Percentiles rank a stretch among this genome's conserved stretches.
Evolutionary conservation across 2,797 vertebrate species (phyloP).

Genomic region (Chromobotia macracanthus): DNA sequence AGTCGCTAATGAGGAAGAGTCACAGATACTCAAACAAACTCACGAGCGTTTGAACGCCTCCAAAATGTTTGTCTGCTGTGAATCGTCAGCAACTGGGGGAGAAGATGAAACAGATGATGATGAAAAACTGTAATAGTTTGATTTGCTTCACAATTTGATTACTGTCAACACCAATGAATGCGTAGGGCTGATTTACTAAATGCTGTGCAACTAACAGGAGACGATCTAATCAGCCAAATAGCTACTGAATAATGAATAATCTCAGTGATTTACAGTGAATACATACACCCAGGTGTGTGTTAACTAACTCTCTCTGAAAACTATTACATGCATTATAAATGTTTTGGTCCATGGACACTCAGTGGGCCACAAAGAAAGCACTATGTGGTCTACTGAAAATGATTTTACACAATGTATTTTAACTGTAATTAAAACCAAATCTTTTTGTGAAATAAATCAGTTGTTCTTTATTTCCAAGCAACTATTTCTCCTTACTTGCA

Average conservation of each 20-base stretch:
- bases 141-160: constrained; percentile 33
- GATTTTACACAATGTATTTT: too few species aligned
- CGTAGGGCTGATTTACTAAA: constrained; percentile 25
- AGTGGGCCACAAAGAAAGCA: too few species aligned
- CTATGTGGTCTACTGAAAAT: too few species aligned
- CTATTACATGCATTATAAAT: too few species aligned
- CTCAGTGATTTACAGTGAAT: not conserved
- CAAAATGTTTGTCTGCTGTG: constrained; percentile 78
- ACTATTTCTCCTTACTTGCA: too few species aligned
- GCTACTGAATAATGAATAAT: constrained; percentile 31
- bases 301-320: not conserved
- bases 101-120: too few species aligned
- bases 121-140: not conserved
- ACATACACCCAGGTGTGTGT: constrained; percentile 2
- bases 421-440: too few species aligned
- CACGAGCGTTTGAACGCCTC: constrained; percentile 83
- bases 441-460: too few species aligned
- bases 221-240: constrained; percentile 36
- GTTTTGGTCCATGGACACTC: too few species aligned
- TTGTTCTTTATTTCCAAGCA: too few species aligned
- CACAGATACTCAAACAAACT: constrained; percentile 64
- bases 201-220: constrained; percentile 14
- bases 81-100: constrained; percentile 71
- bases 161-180: constrained; percentile 20
- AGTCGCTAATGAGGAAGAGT: constrained; percentile 8